A percentile compares a stretch with the other conserved stretches of the same genome.
phyloP scores from a whole-genome alignment of 2,113 vertebrate genomes.

The Rhodinocichla rosea region DNA sequence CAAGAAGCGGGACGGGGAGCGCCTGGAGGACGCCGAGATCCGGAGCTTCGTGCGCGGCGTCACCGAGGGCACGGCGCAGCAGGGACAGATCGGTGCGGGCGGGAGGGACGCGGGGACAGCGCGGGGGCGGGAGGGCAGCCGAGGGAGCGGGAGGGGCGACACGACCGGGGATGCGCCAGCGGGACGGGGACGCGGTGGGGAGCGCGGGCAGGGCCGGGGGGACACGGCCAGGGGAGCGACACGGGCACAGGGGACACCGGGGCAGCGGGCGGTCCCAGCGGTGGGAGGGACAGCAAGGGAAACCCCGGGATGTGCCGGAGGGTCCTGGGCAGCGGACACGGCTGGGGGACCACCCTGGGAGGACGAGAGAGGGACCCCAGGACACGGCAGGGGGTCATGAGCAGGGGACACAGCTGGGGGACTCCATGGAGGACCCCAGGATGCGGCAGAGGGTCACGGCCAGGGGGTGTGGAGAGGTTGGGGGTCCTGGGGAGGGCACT shows the following conservation, averaged over 20 bases:
- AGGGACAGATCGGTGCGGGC: neutral
- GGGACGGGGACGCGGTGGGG: neutral
- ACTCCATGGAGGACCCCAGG: neutral
- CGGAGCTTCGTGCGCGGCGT: neutral
- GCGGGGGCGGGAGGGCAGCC: neutral
- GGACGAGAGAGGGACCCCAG: neutral
- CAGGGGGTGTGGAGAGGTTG: neutral
- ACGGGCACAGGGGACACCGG: neutral
- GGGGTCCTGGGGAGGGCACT: neutral
- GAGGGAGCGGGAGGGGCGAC: neutral
- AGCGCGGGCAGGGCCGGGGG: neutral
- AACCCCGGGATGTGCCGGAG: too few relatives aligned
- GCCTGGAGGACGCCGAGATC: neutral
- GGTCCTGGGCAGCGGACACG: neutral
- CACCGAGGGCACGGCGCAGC: neutral
- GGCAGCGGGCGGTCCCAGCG: too few relatives aligned
- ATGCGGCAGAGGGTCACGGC: too few relatives aligned
- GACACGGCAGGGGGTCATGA: fast-evolving
- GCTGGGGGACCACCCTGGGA: neutral
- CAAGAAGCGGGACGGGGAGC: neutral
- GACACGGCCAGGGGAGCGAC: neutral
- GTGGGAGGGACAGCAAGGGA: too few relatives aligned
- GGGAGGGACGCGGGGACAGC: neutral
- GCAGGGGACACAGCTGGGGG: too few relatives aligned
- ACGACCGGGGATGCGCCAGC: neutral